Conservation (phyloP, 2,113 vertebrate genomes). For the Cygnus buccinator region DNA sequence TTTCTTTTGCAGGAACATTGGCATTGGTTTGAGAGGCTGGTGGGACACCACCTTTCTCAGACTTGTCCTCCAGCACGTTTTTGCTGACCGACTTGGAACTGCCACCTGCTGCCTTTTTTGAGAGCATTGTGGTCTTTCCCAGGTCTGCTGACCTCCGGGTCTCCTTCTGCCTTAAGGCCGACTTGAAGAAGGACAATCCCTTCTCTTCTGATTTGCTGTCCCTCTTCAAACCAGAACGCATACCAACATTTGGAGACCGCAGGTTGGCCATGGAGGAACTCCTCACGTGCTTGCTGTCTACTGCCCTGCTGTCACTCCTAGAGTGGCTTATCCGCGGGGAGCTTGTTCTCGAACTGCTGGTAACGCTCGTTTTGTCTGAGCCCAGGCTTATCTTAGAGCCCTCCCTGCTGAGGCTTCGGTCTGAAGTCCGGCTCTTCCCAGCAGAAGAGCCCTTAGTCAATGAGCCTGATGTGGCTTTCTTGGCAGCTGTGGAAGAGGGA, state of each 20-base stretch:
- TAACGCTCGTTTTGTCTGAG: conserved; percentile 73
- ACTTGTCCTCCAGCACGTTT: conserved; percentile 58
- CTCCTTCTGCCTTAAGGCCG: conserved; percentile 93
- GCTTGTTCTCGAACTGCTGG: conserved; percentile 72
- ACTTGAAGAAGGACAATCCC: conserved; percentile 94
- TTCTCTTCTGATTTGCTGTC: conserved; percentile 94
- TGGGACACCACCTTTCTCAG: conserved; percentile 42
- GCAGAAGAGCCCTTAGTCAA: conserved; percentile 72
- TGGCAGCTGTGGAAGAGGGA: conserved; percentile 74
- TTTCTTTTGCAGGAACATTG: conserved; percentile 70
- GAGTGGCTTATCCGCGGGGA: conserved; percentile 76
- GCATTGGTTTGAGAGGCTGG: conserved; percentile 50
- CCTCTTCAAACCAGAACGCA: conserved; percentile 82
- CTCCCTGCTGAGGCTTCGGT: conserved; percentile 87
- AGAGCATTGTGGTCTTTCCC: conserved; percentile 88
- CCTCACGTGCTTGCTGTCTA: conserved; percentile 80
- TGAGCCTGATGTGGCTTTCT: conserved; percentile 74
- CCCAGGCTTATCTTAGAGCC: conserved; percentile 85
- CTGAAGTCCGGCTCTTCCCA: conserved; percentile 83
- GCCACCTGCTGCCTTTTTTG: conserved; percentile 83
- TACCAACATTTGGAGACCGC: conserved; percentile 82
- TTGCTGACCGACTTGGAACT: conserved; percentile 80
- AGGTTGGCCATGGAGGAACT: conserved; percentile 95
- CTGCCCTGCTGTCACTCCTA: conserved; percentile 64
- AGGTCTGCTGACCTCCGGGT: conserved; percentile 91